Conservation (phyloP, 2,797 vertebrate genomes). For the Megaceryle alcyon region DNA sequence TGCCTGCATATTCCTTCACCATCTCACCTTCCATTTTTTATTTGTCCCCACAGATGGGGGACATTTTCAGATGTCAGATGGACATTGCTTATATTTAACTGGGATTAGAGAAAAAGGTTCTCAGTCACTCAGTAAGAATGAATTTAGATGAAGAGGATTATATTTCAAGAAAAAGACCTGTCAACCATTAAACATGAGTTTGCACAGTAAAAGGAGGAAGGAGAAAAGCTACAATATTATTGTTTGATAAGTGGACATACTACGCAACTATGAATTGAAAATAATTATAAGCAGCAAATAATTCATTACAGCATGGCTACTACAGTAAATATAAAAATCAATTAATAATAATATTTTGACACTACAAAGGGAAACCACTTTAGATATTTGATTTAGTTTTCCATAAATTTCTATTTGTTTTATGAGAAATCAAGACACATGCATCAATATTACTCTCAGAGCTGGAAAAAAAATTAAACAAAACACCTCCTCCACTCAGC, state of each 20-base stretch:
- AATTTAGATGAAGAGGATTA: not conserved
- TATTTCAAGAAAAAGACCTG: not conserved
- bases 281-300: not conserved
- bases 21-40: not conserved
- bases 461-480: not conserved
- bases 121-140: not conserved
- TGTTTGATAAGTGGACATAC: not conserved
- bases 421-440: not conserved
- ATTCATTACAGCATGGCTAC: not conserved
- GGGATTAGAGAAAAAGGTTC: not conserved
- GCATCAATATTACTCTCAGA: not conserved
- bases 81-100: not conserved
- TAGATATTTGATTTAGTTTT: not conserved
- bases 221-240: not conserved
- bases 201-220: not conserved
- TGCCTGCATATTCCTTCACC: not conserved
- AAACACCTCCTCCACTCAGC: not conserved
- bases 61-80: not conserved
- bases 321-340: not conserved
- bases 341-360: conserved; percentile 1
- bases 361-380: not conserved
- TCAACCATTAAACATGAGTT: not conserved
- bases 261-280: not conserved
- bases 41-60: not conserved
- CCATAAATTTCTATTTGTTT: not conserved